Evolutionary conservation across 92 coral and sea anemone genomes (phyloP), one percentile per base, ranked within the genome.

Genomic region (Paragorgia papillata): DNA sequence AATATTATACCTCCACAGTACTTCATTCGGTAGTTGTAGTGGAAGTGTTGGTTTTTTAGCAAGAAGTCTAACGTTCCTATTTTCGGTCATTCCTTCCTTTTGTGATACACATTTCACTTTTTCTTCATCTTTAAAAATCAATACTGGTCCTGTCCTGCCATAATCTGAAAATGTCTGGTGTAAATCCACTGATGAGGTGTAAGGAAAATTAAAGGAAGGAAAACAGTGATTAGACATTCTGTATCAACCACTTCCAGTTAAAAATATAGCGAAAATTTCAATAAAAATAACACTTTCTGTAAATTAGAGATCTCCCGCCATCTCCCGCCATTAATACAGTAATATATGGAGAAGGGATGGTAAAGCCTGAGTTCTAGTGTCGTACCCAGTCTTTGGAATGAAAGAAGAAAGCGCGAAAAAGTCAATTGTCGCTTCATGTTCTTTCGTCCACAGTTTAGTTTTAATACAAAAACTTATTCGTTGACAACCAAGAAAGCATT

Each of bases 151-250:
- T 8, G 88, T 51, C 35, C 88, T 87, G 13, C 99, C 97, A 75
- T 95, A 95, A 34, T 91, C 99, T 24, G 89, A 61, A 32, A 87
- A 87, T 8, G 85, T 81, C 73, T 91, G 92, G 10, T 79, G 61
- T 44, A 80, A 81, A 18, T 75, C 57, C 24, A 82, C 85, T 43
- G 90, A 85, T 21, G 80, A 61, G 22, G 87, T 84, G 62, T 81
- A 89, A 12, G 99, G 95, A 62, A 89, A 87, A 76, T 87, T 90
- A 60, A 79, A 90, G 24, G 83, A 81, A 44, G 94, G 89, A 51
- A 88, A 90, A n/a, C 32, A 27, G 35, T 25, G 8, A 53, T 55
- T 31, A 51, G 48, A 53, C 78, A 71, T 71, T 5, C 21, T 35
- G 12, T 20, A 29, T 15, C 39, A 4, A 53, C 9, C 33, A 12